A percentile compares a stretch with the other conserved stretches of the same genome.
phyloP scores from a whole-genome alignment of 2,797 vertebrate genomes.

The Cheracebus regulus region DNA sequence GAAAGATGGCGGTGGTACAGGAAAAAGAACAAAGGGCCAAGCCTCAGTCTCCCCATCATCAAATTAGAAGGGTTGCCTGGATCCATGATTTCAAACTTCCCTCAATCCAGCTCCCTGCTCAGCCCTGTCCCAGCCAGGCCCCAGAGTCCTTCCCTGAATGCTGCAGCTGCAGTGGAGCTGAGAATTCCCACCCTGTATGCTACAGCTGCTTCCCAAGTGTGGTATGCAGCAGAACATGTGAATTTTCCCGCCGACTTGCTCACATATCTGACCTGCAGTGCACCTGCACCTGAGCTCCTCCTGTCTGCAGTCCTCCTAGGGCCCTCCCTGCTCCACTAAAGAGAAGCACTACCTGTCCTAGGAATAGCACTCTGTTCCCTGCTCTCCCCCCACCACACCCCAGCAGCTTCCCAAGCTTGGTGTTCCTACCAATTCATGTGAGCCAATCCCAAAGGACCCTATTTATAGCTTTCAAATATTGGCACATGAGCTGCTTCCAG shows the following conservation, averaged over 20 bases:
- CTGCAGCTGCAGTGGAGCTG: background rate
- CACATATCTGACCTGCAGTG: accelerated
- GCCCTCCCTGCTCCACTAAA: background rate
- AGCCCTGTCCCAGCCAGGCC: background rate
- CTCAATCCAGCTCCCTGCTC: background rate
- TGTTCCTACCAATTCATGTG: accelerated
- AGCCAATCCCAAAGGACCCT: background rate
- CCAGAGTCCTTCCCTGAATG: background rate
- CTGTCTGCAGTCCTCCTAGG: too few relatives aligned
- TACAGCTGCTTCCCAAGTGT: background rate
- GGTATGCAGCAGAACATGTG: background rate
- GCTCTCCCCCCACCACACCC: background rate
- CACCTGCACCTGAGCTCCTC: background rate
- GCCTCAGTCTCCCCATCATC: background rate
- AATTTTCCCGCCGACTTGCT: background rate
- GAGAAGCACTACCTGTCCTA: background rate
- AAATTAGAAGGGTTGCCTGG: background rate
- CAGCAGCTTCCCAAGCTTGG: background rate
- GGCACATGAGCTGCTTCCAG: background rate
- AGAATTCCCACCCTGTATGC: background rate
- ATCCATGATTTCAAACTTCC: background rate
- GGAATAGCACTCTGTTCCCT: background rate
- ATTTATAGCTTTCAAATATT: background rate
- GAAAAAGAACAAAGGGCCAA: background rate
- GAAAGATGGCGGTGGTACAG: background rate